Percentiles rank a stretch among this genome's conserved stretches.
These are phyloP conservation scores for Myotis vivesi DNA, from an alignment of 2,797 vertebrate species.

Conservation along the genomic window DNA sequence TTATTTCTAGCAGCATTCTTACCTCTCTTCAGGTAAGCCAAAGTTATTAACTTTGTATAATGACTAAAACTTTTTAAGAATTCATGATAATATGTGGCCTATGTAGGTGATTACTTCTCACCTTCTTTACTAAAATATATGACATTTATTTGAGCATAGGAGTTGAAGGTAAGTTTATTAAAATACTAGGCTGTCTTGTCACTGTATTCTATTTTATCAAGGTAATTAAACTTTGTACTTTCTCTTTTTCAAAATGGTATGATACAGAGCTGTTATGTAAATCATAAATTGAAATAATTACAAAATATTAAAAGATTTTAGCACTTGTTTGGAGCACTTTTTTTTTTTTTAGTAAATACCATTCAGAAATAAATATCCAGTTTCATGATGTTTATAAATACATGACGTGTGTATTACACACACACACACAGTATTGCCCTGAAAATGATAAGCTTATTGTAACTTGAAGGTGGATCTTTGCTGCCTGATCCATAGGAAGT, in stretches of 20 bases:
- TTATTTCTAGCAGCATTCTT: slow-evolving; percentile 98
- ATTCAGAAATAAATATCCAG: background rate
- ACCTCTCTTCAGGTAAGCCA: slow-evolving; percentile 95
- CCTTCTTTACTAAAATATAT: background rate
- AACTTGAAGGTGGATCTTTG: background rate
- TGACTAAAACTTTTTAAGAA: background rate
- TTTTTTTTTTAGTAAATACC: background rate
- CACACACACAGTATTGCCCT: background rate
- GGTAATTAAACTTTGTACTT: background rate
- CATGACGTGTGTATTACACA: background rate
- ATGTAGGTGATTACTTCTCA: background rate
- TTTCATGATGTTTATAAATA: background rate
- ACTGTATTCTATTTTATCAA: background rate
- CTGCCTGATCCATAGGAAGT: background rate
- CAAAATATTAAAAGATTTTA: background rate
- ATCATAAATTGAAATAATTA: background rate
- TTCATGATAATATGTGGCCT: background rate
- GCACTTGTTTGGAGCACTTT: background rate
- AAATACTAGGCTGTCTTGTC: background rate
- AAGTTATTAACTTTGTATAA: background rate
- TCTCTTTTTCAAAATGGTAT: slow-evolving; percentile 20
- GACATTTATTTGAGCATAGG: background rate
- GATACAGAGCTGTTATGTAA: background rate
- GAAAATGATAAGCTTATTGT: background rate
- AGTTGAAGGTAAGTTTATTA: background rate